phyloP scores from a whole-genome alignment of 2,888 invertebrate species.

The Norana najaformis region DNA sequence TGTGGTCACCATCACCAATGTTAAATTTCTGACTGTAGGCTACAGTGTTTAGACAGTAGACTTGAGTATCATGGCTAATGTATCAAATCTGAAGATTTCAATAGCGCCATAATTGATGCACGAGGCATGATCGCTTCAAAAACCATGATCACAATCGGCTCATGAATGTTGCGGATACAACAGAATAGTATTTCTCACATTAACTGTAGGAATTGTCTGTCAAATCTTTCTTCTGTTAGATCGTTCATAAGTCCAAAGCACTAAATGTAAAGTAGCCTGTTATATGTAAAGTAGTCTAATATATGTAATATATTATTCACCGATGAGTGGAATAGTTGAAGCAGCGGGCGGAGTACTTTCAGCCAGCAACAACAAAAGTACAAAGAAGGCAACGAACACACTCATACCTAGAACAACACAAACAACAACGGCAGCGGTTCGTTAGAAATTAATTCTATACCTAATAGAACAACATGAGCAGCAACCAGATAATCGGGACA shows the following conservation, averaged over 20 bases:
- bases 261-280: background rate
- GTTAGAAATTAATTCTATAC: background rate
- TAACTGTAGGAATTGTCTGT: no score
- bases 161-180: background rate
- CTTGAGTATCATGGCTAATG: background rate
- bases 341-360: slow-evolving; percentile 51
- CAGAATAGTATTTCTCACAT: no score
- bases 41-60: background rate
- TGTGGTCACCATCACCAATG: background rate
- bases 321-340: slow-evolving; percentile 50
- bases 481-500: background rate
- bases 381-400: slow-evolving; percentile 52
- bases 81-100: background rate
- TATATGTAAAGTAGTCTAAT: background rate
- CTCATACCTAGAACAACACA: slow-evolving; percentile 46
- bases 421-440: background rate
- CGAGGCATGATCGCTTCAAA: no score
- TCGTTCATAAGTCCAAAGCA: background rate
- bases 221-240: background rate
- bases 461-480: background rate
- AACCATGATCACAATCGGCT: background rate
- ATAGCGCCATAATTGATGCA: background rate
- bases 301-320: slow-evolving; percentile 38
- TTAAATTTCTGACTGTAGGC: background rate
- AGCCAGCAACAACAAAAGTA: slow-evolving; percentile 48